These are phyloP conservation scores for Tipula confusa DNA, from an alignment of 2,888 invertebrate genomes.

Conservation along the genomic window DNA sequence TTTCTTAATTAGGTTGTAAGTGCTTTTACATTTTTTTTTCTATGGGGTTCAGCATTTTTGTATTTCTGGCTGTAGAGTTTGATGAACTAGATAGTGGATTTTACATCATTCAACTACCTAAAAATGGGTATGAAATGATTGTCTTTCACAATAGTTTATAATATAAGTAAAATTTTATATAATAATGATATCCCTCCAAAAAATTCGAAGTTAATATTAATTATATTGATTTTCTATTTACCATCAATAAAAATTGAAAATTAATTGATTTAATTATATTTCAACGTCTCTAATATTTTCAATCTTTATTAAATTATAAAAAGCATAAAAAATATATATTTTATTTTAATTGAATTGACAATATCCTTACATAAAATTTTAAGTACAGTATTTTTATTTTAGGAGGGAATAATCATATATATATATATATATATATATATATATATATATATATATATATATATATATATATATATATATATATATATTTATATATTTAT, in stretches of 20 bases:
- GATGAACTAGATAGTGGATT: too few relatives aligned
- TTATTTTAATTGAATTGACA: slow-evolving; percentile 5
- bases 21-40: too few relatives aligned
- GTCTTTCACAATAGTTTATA: too few relatives aligned
- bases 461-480: neutral
- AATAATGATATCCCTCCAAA: too few relatives aligned
- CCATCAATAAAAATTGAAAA: neutral
- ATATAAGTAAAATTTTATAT: too few relatives aligned
- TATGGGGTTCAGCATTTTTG: too few relatives aligned
- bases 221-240: neutral
- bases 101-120: too few relatives aligned
- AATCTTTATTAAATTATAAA: neutral
- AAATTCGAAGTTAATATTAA: too few relatives aligned
- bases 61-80: too few relatives aligned
- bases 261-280: slow-evolving; percentile 14
- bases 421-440: neutral
- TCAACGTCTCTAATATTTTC: neutral
- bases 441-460: neutral
- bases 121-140: too few relatives aligned
- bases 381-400: neutral
- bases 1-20: too few relatives aligned
- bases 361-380: slow-evolving; percentile 4
- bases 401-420: neutral
- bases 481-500: too few relatives aligned
- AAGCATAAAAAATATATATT: neutral